Evolutionary conservation across 2,113 vertebrate species (phyloP), one percentile per base, ranked within the genome.

Genomic region (Atrichornis clamosus): DNA sequence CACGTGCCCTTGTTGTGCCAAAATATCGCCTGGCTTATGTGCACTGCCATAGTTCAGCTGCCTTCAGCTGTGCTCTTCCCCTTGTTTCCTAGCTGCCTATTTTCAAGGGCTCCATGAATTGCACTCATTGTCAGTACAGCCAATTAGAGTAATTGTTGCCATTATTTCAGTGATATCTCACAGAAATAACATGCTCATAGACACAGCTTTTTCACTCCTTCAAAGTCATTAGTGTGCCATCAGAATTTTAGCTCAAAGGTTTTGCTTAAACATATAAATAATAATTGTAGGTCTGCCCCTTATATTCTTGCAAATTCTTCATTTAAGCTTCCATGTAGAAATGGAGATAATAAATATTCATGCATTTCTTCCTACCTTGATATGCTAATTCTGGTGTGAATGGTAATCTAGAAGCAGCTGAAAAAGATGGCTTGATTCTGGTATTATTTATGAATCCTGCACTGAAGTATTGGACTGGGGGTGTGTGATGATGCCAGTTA

Each of bases 341-440:
- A 97, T 93, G 52, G 78, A 80, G 83, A 42, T 77, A 59, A 98
- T 98, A 94, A 98, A 98, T 98, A 98, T 98, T 98, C 96, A 98
- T 97, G 87, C 65, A 79, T 95, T 97, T 98, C 87, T 96, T 97
- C 93, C 94, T 96, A 98, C 97, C 97, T 98, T 97, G 97, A 97
- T 98, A 97, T 97, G 97, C 93, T 98, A 97, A 98, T 97, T 94
- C 87, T 69, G 87, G 46, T 91, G 17, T 64, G 90, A 95, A 95
- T 96, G 95, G 84, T 97, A 97, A 97, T 97, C 97, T 97, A 97
- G 95, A 90, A 95, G 76, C 87, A 95, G 89, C 92, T 87, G 95
- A 95, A 95, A 96, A 97, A 88, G 90, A 95, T 95, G 65, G 75
- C 58, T 97, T 10, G 68, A 90, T 97, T 98, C 93, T 97, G 82